These are phyloP conservation scores for Sebastes variabilis DNA, from an alignment of 2,797 vertebrate species.

Conservation along the genomic window DNA sequence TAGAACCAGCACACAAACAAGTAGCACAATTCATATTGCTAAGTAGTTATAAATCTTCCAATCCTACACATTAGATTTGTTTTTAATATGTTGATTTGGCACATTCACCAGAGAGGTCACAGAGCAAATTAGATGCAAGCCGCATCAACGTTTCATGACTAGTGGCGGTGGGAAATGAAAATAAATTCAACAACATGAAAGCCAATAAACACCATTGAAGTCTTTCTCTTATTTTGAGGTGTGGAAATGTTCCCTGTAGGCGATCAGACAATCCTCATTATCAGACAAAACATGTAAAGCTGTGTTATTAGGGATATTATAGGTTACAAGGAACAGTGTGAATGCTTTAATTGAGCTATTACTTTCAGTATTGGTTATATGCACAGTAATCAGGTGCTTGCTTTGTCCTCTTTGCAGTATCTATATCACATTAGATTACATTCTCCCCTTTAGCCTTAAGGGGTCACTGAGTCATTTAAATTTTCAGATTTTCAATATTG, in stretches of 20 bases:
- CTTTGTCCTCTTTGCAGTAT: constrained; percentile 31
- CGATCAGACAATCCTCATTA: constrained; percentile 32
- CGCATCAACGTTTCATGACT: not conserved
- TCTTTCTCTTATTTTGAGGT: constrained; percentile 8
- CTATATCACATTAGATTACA: constrained; percentile 42
- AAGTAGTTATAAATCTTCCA: not conserved
- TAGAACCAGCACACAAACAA: not conserved
- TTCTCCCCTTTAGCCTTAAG: constrained; percentile 40
- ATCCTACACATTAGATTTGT: not conserved
- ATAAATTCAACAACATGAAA: constrained; percentile 36
- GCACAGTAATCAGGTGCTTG: constrained; percentile 16
- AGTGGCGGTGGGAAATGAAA: constrained; percentile 25
- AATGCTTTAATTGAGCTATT: constrained; percentile 33
- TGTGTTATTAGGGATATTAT: constrained; percentile 14
- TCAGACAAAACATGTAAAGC: constrained; percentile 26
- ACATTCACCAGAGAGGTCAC: constrained; percentile 10
- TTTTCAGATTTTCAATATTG: constrained; percentile 62
- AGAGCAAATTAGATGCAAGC: not conserved
- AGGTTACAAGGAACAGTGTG: constrained; percentile 23
- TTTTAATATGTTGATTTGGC: constrained; percentile 13
- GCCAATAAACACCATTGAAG: constrained; percentile 9
- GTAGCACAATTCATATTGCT: not conserved
- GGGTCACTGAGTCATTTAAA: constrained; percentile 59
- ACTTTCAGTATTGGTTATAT: not conserved
- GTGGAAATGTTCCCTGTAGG: constrained; percentile 23